These are phyloP conservation scores for Crenuchus spilurus DNA, from an alignment of 2,797 vertebrate genomes.

Conservation along the genomic window DNA sequence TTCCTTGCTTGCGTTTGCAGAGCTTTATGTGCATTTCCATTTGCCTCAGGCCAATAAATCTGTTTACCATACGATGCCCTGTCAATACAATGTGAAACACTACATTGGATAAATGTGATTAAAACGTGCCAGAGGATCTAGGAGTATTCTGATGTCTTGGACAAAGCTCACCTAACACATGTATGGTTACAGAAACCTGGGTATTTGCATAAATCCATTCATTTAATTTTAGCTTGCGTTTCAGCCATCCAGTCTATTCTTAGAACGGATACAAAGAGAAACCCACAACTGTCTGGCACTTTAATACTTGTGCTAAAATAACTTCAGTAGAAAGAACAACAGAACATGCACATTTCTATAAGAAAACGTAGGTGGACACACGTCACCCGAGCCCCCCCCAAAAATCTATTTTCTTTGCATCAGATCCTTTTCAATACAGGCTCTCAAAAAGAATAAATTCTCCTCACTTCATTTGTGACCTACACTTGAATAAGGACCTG, in stretches of 20 bases:
- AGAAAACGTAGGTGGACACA: slow-evolving; percentile 25
- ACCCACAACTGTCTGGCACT: neutral
- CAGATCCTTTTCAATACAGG: slow-evolving; percentile 12
- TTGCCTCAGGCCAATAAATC: neutral
- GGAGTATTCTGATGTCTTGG: neutral
- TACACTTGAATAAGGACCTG: neutral
- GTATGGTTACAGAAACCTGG: neutral
- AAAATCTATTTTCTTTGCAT: slow-evolving; percentile 10
- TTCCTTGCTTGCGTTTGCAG: neutral
- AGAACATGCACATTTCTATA: neutral
- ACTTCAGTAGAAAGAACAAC: neutral
- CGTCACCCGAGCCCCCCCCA: slow-evolving; percentile 22
- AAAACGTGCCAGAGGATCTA: neutral
- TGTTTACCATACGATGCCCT: neutral
- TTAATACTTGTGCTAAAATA: slow-evolving; percentile 5
- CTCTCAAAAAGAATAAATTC: slow-evolving; percentile 10
- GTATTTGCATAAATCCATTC: neutral
- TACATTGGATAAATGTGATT: neutral
- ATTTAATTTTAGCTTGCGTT: neutral
- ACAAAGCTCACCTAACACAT: neutral
- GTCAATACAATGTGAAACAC: neutral
- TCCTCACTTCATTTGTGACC: neutral
- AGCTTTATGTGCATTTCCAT: neutral
- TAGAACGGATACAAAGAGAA: neutral
- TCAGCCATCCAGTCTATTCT: neutral